These are phyloP conservation scores for Liodrosophila aerea DNA, from an alignment of 2,888 invertebrate genomes.

Conservation along the genomic window DNA sequence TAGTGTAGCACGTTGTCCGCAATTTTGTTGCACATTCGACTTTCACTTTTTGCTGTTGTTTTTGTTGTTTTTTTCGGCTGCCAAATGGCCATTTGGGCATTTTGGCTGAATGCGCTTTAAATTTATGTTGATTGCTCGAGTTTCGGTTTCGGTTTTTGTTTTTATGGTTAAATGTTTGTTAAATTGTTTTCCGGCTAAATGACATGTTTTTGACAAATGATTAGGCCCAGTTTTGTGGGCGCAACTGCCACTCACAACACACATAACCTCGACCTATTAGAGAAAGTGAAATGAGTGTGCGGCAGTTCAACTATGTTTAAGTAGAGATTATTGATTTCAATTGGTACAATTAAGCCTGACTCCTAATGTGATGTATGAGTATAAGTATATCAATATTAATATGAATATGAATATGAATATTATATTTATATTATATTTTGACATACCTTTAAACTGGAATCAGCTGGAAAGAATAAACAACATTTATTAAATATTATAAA, in stretches of 20 bases:
- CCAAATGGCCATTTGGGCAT: slow-evolving; percentile 71
- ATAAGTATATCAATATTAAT: no score
- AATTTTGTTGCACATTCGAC: slow-evolving; percentile 63
- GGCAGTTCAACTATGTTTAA: neutral
- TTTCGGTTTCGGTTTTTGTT: slow-evolving; percentile 38
- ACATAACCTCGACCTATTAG: slow-evolving; percentile 41
- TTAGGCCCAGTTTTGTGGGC: slow-evolving; percentile 40
- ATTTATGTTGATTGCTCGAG: slow-evolving; percentile 74
- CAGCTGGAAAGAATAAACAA: no score
- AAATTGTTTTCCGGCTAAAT: slow-evolving; percentile 74
- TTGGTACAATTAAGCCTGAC: no score
- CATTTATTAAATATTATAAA: no score
- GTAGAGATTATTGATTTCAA: neutral
- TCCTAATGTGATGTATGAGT: no score
- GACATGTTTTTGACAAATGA: slow-evolving; percentile 77
- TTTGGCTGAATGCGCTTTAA: slow-evolving; percentile 65
- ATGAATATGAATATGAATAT: no score
- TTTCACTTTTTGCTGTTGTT: slow-evolving; percentile 60
- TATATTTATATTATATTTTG: no score
- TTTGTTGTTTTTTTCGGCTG: slow-evolving; percentile 22
- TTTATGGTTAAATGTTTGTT: slow-evolving; percentile 69
- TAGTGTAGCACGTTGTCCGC: slow-evolving; percentile 19
- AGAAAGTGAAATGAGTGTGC: slow-evolving; percentile 2
- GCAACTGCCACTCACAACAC: slow-evolving; percentile 4
- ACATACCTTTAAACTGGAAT: no score